These are phyloP conservation scores for Drosophila elegans DNA, from an alignment of 1,140 invertebrate species.

Conservation along the genomic window DNA sequence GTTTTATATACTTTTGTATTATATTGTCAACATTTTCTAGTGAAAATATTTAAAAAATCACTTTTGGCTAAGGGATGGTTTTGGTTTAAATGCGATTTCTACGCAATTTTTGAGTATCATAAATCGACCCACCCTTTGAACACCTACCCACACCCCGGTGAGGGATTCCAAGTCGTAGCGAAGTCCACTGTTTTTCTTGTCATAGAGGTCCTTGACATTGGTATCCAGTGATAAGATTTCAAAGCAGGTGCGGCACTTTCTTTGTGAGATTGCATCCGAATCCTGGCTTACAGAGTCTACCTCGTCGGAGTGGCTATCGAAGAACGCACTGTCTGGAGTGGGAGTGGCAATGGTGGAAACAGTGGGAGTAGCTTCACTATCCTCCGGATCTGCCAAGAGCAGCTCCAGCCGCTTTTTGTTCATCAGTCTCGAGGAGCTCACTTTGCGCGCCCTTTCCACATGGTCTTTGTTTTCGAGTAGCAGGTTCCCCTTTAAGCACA, in stretches of 20 bases:
- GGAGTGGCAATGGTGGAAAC: not conserved
- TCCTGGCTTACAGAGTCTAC: not conserved
- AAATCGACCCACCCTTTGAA: not conserved
- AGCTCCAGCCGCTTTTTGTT: slow-evolving; percentile 21
- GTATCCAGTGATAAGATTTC: slow-evolving; percentile 13
- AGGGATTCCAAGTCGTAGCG: slow-evolving; percentile 49
- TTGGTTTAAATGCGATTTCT: too few relatives aligned
- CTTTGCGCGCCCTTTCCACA: not conserved
- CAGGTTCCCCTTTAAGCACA: not conserved
- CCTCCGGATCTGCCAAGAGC: slow-evolving; percentile 11
- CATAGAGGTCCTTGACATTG: slow-evolving; percentile 41
- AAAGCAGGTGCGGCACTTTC: slow-evolving; percentile 53
- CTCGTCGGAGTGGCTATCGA: slow-evolving; percentile 14
- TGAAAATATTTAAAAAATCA: too few relatives aligned
- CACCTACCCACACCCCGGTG: slow-evolving; percentile 55
- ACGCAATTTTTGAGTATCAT: not conserved
- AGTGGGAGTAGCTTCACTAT: not conserved
- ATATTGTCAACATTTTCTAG: too few relatives aligned
- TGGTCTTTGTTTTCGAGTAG: not conserved
- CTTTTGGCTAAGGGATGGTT: too few relatives aligned
- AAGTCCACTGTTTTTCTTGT: slow-evolving; percentile 33
- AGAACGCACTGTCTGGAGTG: slow-evolving; percentile 16
- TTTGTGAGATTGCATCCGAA: not conserved
- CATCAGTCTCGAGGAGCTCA: not conserved
- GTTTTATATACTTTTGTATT: too few relatives aligned